Conservation (phyloP, 2,797 vertebrate genomes). For the Tragopan temminckii region DNA sequence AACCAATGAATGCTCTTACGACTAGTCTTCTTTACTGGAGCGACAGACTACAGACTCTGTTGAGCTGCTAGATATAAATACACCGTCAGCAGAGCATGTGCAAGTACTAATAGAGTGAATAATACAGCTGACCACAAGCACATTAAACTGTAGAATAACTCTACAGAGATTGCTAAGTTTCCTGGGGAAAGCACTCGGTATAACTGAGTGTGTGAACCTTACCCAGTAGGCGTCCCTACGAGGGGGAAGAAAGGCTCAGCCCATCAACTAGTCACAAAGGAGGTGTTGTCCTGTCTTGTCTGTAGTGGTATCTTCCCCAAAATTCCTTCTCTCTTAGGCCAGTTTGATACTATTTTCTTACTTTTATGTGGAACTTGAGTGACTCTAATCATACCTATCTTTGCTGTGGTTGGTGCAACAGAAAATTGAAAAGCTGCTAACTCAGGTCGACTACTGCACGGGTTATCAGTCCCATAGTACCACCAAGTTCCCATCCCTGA, state of each 20-base stretch:
- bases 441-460: not conserved
- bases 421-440: not conserved
- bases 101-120: not conserved
- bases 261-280: not conserved
- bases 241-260: not conserved
- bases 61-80: not conserved
- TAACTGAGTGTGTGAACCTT: not conserved
- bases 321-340: not conserved
- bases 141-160: not conserved
- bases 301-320: not conserved
- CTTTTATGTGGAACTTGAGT: not conserved
- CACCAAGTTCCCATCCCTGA: not conserved
- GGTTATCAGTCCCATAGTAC: not conserved
- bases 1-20: not conserved
- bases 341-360: not conserved
- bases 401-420: not conserved
- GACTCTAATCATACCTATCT: not conserved
- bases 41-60: not conserved
- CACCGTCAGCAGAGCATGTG: not conserved
- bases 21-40: not conserved
- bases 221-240: not conserved
- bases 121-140: not conserved
- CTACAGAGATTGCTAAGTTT: not conserved
- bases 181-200: not conserved
- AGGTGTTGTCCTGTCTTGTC: not conserved